Base-by-base conservation (phyloP, 2,888 invertebrate genomes). In the Pachycephus smyrnensis region DNA sequence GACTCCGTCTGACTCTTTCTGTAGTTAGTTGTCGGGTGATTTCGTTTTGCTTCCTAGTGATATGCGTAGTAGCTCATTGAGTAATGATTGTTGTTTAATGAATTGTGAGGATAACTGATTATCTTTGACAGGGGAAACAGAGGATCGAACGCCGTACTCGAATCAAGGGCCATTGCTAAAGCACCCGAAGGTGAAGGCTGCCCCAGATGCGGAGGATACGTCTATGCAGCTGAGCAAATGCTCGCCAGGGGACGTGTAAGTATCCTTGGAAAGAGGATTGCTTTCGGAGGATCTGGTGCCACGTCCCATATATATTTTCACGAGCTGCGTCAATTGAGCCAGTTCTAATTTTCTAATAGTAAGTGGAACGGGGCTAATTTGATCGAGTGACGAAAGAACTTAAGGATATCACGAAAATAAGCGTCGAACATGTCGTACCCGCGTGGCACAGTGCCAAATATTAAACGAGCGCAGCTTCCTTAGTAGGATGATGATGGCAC, bases 211-310 rank as follows among this genome's bases (percentile, higher is more conserved):
- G 97, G 97, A 83, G 97, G 97, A 83, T 97, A 92, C 90, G 97
- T 97, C 77, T 98, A 97, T 92, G 97, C 97, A 82, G 97, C 97
- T 80, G 97, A 98, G 92, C 97, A 97, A 93, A 97, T 97, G 97
- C 93, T 97, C 89, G 97, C 97, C 85, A 94, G 97, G 91, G 97
- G 97, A 93, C 94, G 95, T 94, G 97, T 97, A 94, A 95, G 95
- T 94, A 81, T 35, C 33, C 55, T 55, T 55, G 55, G 23, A 55
- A 23, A 55, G 55, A 55, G 55, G 55, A 55, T 55, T 23, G 55
- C 9, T 55, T 55, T 55, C 23, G 9, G 23, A 55, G 55, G 55
- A 55, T 55, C 55, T 55, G 55, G 55, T 55, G 55, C 55, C 55
- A 55, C 55, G 55, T 23, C 55, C 55, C 15, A 55, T 55, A 23